Conservation (phyloP, 2,113 vertebrate species). For the Excalfactoria chinensis region DNA sequence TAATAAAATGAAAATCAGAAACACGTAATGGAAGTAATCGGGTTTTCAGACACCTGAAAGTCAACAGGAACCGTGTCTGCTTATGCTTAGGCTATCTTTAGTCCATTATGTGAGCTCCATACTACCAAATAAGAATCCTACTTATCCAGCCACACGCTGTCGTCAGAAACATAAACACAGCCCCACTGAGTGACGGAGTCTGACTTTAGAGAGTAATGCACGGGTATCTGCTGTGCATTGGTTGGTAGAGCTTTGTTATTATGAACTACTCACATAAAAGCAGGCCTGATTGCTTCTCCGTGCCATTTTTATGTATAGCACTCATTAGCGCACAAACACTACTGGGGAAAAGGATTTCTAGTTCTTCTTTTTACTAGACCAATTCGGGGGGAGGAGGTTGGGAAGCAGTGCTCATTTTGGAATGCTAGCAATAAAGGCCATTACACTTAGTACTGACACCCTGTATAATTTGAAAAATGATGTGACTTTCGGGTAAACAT, state of each 20-base stretch:
- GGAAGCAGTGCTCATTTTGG: constrained; percentile 3
- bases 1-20: not conserved
- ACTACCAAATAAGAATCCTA: not conserved
- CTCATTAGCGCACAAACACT: not conserved
- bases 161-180: not conserved
- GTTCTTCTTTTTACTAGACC: not conserved
- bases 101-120: not conserved
- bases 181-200: fast-evolving
- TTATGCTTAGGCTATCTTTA: not conserved
- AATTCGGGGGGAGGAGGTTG: not conserved
- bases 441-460: constrained; percentile 64
- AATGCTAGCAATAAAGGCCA: constrained; percentile 47
- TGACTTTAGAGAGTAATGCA: fast-evolving
- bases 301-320: not conserved
- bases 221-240: fast-evolving
- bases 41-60: not conserved
- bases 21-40: not conserved
- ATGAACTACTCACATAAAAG: fast-evolving
- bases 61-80: not conserved
- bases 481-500: constrained; percentile 72
- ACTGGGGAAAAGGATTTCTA: not conserved
- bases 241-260: not conserved
- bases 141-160: not conserved
- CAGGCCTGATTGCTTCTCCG: not conserved
- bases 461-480: constrained; percentile 76